Conservation (phyloP, 2,113 vertebrate genomes). For the Zosterops lateralis region DNA sequence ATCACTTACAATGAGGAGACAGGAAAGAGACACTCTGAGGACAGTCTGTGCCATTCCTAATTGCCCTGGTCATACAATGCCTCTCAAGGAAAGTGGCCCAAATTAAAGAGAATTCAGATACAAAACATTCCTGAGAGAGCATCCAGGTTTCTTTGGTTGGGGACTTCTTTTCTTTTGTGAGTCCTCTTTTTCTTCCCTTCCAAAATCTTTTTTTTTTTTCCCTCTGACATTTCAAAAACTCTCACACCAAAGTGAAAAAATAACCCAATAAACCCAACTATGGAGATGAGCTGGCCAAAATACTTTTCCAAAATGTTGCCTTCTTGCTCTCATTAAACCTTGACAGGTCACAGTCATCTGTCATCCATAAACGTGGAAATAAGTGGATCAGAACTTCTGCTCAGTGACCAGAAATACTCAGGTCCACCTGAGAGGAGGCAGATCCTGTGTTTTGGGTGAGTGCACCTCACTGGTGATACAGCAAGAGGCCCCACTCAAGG, state of each 20-base stretch:
- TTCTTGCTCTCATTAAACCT: not conserved
- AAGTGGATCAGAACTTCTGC: not conserved
- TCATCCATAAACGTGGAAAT: not conserved
- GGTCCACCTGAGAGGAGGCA: not conserved
- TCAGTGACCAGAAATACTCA: not conserved
- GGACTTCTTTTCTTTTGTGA: not conserved
- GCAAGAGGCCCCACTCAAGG: not conserved
- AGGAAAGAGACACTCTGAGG: not conserved
- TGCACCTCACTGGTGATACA: fast-evolving
- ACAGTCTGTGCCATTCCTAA: not conserved
- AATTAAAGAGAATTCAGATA: not conserved
- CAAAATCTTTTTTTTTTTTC: not conserved
- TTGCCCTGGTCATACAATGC: not conserved
- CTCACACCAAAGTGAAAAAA: not conserved
- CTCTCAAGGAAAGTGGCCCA: not conserved
- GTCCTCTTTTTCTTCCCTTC: not conserved
- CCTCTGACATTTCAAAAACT: not conserved
- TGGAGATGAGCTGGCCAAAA: not conserved
- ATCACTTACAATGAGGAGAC: not conserved
- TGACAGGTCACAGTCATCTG: not conserved
- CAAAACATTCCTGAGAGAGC: not conserved
- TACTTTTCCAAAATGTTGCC: not conserved
- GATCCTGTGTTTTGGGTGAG: not conserved
- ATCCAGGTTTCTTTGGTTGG: not conserved
- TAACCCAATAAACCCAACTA: not conserved